phyloP scores from a whole-genome alignment of 2,797 vertebrate genomes.

The Dendrocincla fuliginosa region DNA sequence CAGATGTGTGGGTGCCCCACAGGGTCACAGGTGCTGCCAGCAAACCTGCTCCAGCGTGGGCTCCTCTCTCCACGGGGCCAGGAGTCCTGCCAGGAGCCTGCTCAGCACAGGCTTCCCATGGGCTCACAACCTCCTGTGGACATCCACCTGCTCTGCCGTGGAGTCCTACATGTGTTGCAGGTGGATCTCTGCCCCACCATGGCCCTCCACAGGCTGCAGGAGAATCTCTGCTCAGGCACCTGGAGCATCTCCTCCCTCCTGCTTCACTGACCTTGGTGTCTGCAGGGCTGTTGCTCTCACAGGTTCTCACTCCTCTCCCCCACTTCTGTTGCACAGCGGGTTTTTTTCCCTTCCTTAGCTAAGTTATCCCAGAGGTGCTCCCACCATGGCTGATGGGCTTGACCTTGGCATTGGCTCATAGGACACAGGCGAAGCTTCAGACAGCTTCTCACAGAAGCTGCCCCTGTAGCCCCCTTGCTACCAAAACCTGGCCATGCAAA shows the following conservation, averaged over 20 bases:
- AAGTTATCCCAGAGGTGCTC: not conserved
- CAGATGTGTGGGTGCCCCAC: not conserved
- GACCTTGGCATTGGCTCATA: not conserved
- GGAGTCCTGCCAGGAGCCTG: not conserved
- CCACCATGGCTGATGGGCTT: not conserved
- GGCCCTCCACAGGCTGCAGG: not conserved
- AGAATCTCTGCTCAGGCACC: fast-evolving
- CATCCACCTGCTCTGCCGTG: not conserved
- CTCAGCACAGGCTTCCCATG: not conserved
- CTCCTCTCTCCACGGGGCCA: not conserved
- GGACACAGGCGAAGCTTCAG: not conserved
- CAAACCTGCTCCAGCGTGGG: not conserved
- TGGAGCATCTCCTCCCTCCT: not conserved
- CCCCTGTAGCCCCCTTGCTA: fast-evolving
- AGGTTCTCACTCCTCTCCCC: not conserved
- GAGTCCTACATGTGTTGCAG: not conserved
- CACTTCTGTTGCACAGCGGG: not conserved
- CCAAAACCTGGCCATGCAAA: not conserved
- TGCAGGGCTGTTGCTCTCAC: not conserved
- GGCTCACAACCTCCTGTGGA: not conserved
- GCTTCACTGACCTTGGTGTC: not conserved
- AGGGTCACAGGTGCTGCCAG: not conserved
- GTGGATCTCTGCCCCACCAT: not conserved
- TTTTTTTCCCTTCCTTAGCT: not conserved
- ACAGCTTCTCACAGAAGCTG: not conserved